Percentiles rank a stretch among this genome's conserved stretches.
Conservation (phyloP, 1,140 invertebrate genomes). For the Zaprionus ghesquierei region DNA sequence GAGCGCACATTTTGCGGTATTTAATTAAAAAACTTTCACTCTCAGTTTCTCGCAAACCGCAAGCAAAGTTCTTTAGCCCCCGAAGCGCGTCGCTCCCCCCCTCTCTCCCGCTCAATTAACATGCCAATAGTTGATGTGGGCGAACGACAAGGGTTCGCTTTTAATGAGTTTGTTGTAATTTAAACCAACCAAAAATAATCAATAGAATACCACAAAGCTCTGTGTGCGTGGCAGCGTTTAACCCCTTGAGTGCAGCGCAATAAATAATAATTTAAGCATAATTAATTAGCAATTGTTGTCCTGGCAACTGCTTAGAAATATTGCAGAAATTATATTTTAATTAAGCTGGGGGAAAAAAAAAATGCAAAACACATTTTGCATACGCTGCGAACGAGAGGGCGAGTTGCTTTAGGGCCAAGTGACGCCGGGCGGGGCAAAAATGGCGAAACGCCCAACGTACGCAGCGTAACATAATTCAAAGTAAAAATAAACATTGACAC, state of each 20-base stretch:
- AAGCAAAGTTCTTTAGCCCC: background rate
- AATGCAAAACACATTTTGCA: background rate
- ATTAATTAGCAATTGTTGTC: slow-evolving; percentile 12
- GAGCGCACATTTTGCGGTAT: slow-evolving; percentile 28
- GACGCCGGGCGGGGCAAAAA: background rate
- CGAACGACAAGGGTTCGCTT: background rate
- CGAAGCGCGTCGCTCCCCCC: background rate
- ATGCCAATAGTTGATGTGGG: slow-evolving; percentile 19
- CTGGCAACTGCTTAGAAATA: background rate
- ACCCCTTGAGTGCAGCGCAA: background rate
- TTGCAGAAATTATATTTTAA: background rate
- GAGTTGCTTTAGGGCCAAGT: background rate
- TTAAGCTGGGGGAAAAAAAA: too few relatives aligned
- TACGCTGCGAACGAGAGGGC: background rate
- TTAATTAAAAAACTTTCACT: slow-evolving; percentile 31
- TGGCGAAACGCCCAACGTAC: background rate
- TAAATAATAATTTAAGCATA: slow-evolving; percentile 13
- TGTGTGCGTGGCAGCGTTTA: background rate
- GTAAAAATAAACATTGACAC: slow-evolving; percentile 76
- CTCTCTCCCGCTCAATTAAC: slow-evolving; percentile 1
- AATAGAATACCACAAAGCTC: background rate
- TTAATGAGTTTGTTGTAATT: slow-evolving; percentile 14
- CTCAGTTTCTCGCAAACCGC: slow-evolving; percentile 8
- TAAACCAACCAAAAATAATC: slow-evolving; percentile 10
- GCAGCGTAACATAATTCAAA: slow-evolving; percentile 70